Evolutionary conservation across 1,140 invertebrate species (phyloP).

Genomic region (Yoshiicerus persimilis): DNA sequence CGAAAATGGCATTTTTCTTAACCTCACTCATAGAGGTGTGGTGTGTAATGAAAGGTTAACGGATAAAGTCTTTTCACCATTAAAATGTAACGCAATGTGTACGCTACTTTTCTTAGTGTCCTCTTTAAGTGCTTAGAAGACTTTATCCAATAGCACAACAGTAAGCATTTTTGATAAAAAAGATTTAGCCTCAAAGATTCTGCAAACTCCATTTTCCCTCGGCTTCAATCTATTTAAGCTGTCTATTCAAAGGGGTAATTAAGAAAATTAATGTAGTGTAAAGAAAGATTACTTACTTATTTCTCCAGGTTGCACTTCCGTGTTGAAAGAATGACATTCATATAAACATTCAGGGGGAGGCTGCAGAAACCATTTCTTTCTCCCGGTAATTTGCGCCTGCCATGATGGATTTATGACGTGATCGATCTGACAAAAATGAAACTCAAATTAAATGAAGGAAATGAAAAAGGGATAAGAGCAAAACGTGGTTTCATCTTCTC

Average conservation of each 20-base stretch:
- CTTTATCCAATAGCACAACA: no score
- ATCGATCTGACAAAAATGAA: constrained; percentile 69
- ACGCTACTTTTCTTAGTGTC: no score
- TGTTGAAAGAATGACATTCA: constrained; percentile 67
- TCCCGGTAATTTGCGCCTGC: constrained; percentile 87
- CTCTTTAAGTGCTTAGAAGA: no score
- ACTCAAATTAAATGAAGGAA: neutral
- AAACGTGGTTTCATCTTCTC: neutral
- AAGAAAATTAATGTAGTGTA: neutral
- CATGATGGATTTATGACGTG: constrained; percentile 87
- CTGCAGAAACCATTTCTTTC: constrained; percentile 81
- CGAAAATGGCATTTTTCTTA: neutral
- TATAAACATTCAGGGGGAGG: constrained; percentile 86
- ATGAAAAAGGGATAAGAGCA: neutral
- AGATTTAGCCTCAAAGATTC: neutral
- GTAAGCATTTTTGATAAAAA: neutral
- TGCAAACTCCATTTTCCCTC: neutral
- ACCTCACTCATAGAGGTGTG: neutral
- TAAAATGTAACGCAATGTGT: no score
- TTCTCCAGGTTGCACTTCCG: constrained; percentile 78
- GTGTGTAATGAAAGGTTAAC: neutral
- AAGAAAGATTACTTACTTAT: constrained; percentile 71
- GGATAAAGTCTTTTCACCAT: neutral
- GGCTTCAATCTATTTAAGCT: neutral
- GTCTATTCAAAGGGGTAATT: neutral